Conservation (phyloP, 2,797 vertebrate species). For the Halcyon badia region DNA sequence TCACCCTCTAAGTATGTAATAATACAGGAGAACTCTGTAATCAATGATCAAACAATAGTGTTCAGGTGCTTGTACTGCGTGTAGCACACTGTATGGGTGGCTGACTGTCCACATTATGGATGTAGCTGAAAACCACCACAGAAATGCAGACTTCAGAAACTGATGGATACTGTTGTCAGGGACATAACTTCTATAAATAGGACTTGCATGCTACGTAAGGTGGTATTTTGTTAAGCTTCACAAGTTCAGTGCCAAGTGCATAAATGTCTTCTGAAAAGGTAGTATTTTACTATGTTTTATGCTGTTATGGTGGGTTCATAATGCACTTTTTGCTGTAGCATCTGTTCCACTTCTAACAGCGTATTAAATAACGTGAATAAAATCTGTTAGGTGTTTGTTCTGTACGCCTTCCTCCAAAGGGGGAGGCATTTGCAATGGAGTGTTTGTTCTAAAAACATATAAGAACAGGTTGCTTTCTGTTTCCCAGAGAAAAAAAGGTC, state of each 20-base stretch:
- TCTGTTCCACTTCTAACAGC: neutral
- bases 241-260: neutral
- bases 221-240: slow-evolving; percentile 16
- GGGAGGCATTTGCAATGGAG: neutral
- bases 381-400: slow-evolving; percentile 11
- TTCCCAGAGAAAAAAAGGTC: slow-evolving; percentile 23
- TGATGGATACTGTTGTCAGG: slow-evolving; percentile 5
- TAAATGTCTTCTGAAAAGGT: neutral
- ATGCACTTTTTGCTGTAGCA: neutral
- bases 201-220: neutral
- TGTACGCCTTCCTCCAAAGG: neutral
- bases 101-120: neutral
- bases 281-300: neutral
- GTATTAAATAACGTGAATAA: neutral
- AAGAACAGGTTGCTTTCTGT: slow-evolving; percentile 40
- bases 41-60: neutral
- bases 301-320: neutral
- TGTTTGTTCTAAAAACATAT: slow-evolving; percentile 39
- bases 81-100: neutral
- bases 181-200: neutral
- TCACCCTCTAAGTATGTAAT: neutral
- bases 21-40: neutral
- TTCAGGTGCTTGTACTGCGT: neutral
- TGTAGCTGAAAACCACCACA: neutral
- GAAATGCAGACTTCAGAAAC: neutral